phyloP scores from a whole-genome alignment of 2,888 invertebrate genomes.

The Agrochola lychnidis region DNA sequence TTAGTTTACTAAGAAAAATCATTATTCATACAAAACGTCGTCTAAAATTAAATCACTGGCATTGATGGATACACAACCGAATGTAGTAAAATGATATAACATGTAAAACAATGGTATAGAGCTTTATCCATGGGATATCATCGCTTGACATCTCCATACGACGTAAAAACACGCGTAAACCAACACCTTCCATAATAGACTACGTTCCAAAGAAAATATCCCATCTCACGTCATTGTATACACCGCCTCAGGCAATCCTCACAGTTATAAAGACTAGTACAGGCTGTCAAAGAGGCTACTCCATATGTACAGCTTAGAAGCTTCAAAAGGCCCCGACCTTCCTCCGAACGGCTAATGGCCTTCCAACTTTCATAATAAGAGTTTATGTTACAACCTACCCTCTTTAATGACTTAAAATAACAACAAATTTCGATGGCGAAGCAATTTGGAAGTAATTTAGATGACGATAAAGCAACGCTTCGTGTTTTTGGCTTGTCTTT shows the following conservation, averaged over 20 bases:
- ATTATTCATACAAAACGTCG: neutral
- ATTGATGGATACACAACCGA: neutral
- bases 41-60: too few species aligned
- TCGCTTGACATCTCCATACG: neutral
- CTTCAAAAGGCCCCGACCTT: slow-evolving; percentile 61
- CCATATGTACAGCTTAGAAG: slow-evolving; percentile 69
- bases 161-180: slow-evolving; percentile 19
- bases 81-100: neutral
- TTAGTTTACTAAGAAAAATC: neutral
- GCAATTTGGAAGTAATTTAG: slow-evolving; percentile 69
- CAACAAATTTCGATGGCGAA: slow-evolving; percentile 67
- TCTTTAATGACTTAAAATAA: slow-evolving; percentile 70
- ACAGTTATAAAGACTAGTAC: slow-evolving; percentile 59
- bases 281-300: slow-evolving; percentile 63
- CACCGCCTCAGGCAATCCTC: slow-evolving; percentile 45
- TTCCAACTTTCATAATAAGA: slow-evolving; percentile 73
- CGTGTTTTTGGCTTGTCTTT: slow-evolving; percentile 55
- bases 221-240: slow-evolving; percentile 50
- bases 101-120: neutral
- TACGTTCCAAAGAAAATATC: slow-evolving; percentile 44
- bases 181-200: slow-evolving; percentile 33
- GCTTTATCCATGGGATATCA: neutral
- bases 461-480: slow-evolving; percentile 55
- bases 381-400: slow-evolving; percentile 69
- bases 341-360: slow-evolving; percentile 66